Conservation (phyloP, 2,888 invertebrate species). For the Abrostola tripartita region DNA sequence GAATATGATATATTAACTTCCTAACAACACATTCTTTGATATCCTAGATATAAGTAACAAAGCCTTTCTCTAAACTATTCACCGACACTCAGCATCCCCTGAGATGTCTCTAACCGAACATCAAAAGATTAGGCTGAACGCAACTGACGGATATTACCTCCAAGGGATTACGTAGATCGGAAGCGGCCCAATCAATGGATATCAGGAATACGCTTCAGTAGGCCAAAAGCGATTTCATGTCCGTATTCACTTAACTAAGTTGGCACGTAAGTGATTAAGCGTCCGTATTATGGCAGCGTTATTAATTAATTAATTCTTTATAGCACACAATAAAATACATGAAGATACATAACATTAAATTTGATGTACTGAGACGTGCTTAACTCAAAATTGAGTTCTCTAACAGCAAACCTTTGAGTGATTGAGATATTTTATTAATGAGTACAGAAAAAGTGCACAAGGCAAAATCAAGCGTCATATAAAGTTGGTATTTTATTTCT, state of each 20-base stretch:
- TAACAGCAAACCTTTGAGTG: too few species aligned
- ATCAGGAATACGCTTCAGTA: slow-evolving; percentile 24
- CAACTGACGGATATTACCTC: slow-evolving; percentile 35
- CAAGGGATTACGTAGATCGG: slow-evolving; percentile 21
- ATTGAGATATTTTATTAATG: too few species aligned
- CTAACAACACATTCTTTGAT: too few species aligned
- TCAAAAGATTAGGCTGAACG: slow-evolving; percentile 32
- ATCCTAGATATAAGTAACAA: too few species aligned
- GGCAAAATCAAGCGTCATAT: too few species aligned
- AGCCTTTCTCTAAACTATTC: slow-evolving; percentile 3
- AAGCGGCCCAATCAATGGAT: slow-evolving; percentile 26
- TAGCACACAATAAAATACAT: too few species aligned
- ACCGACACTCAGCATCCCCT: not conserved
- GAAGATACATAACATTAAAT: too few species aligned
- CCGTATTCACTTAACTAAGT: not conserved
- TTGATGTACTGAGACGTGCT: too few species aligned
- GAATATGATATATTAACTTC: too few species aligned
- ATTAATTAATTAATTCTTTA: not conserved
- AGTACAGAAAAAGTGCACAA: too few species aligned
- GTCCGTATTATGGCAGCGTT: not conserved
- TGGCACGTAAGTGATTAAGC: slow-evolving; percentile 8
- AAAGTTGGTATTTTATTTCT: not conserved
- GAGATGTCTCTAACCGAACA: slow-evolving; percentile 2
- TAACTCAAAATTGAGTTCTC: too few species aligned
- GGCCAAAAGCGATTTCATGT: slow-evolving; percentile 23